phyloP scores from a whole-genome alignment of 2,888 invertebrate species.

The Mesoligia furuncula region DNA sequence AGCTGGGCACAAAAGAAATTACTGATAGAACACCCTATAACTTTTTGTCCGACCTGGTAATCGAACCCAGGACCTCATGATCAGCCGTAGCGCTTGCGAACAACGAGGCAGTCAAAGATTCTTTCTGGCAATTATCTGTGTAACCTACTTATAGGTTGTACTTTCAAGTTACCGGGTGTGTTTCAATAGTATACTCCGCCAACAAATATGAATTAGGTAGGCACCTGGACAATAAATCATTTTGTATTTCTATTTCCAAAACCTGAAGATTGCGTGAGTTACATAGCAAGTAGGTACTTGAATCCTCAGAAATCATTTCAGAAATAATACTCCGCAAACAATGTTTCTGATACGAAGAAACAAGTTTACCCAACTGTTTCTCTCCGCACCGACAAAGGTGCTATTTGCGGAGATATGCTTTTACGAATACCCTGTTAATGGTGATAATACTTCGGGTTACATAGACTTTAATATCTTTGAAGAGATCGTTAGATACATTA shows the following conservation, averaged over 20 bases:
- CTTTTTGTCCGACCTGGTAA: neutral
- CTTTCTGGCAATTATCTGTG: neutral
- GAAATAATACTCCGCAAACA: slow-evolving; percentile 62
- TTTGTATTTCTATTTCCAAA: slow-evolving; percentile 19
- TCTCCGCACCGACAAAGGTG: slow-evolving; percentile 61
- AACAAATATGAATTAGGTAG: neutral
- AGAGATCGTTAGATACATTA: slow-evolving; percentile 21
- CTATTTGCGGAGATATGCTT: slow-evolving; percentile 58
- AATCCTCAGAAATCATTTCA: slow-evolving; percentile 54
- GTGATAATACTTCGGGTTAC: slow-evolving; percentile 31
- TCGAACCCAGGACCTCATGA: neutral
- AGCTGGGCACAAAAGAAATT: neutral
- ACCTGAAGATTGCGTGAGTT: slow-evolving; percentile 24
- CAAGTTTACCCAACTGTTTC: slow-evolving; percentile 68
- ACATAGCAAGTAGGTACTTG: slow-evolving; percentile 29
- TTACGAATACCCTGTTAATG: slow-evolving; percentile 53
- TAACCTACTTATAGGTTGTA: neutral
- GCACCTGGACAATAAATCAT: neutral
- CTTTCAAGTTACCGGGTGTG: neutral
- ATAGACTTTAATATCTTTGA: slow-evolving; percentile 31
- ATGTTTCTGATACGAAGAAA: slow-evolving; percentile 62
- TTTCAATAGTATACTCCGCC: slow-evolving; percentile 1
- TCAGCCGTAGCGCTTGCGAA: neutral
- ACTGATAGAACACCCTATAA: neutral
- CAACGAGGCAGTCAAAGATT: neutral